Evolutionary conservation across 1,140 invertebrate genomes (phyloP), one percentile per base, ranked within the genome.

Genomic region (Hyles vespertilio): DNA sequence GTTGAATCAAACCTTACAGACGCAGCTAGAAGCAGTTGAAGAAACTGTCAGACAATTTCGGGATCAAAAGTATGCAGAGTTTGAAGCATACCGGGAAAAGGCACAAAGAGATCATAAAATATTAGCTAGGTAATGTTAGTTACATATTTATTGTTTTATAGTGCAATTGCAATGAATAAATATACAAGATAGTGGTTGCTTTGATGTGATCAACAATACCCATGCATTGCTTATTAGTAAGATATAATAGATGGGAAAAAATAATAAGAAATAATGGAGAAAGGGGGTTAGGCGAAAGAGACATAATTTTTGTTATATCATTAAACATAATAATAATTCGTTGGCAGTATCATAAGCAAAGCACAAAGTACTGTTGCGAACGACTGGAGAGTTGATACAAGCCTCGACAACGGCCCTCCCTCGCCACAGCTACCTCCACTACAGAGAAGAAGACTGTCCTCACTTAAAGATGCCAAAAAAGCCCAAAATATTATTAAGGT

Each of bases 91-190:
- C 67, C 86, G 75, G 77, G 86, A 88, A 61, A 80, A 69, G 67
- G 89, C 89, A 66, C 85, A 89, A 55, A 82, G 74, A 53, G 89
- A 90, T 76, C 88, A 88, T 70, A 87, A 85, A 76, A 84, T 86
- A 69, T 77, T 90, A 72, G 74, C 82, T 69, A 89, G 82, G 89
- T 89, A 77, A 57, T 50, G 51, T 56, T 56, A 32, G 4, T 53
- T 40, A 32, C 33, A 40, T 7, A 53, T 11, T 53, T 32, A 5
- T 52, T 3, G 22, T 33, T 32, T 22, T 49, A 11, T 11, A 10
- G 11, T 45, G 9, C 10, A 49, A 53, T 51, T 57, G 2, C 22
- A 22, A 22, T 22, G 22, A 22, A 22, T 22, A 22, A 22, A 22
- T 22, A 22, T 22, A 22, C 22, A 22, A 22, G 22, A 22, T 22